Evolutionary conservation across 2,888 invertebrate genomes (phyloP).

Genomic region (Operophtera brumata): DNA sequence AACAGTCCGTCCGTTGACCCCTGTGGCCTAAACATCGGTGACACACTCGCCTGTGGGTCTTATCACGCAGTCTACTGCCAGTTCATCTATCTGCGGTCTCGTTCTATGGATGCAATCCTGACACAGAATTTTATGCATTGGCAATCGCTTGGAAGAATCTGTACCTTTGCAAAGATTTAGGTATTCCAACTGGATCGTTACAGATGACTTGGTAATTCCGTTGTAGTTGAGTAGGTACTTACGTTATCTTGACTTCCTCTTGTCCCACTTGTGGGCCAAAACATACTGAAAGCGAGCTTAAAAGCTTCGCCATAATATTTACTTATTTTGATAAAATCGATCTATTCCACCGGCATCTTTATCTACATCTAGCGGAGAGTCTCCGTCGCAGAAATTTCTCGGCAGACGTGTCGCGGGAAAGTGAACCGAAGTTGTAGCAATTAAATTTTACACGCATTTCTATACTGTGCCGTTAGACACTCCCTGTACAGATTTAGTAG

Average conservation of each 20-base stretch:
- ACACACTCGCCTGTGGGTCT: slow-evolving; percentile 10
- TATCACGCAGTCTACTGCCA: neutral
- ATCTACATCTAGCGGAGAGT: neutral
- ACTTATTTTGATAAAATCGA: slow-evolving; percentile 16
- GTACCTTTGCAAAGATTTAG: no score
- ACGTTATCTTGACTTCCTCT: no score
- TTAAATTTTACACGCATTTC: slow-evolving; percentile 32
- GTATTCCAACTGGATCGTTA: no score
- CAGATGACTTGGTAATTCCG: no score
- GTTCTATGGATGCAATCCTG: no score
- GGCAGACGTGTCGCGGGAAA: slow-evolving; percentile 27
- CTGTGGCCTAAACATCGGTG: slow-evolving; percentile 27
- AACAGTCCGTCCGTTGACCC: slow-evolving; percentile 30
- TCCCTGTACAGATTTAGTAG: slow-evolving; percentile 1
- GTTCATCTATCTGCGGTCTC: no score
- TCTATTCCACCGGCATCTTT: slow-evolving; percentile 20
- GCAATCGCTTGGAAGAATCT: no score
- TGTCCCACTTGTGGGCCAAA: neutral
- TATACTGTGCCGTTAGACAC: slow-evolving; percentile 15
- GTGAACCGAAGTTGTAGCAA: slow-evolving; percentile 30
- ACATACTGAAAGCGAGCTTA: slow-evolving; percentile 9
- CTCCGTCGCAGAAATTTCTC: slow-evolving; percentile 9
- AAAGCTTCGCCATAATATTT: slow-evolving; percentile 10
- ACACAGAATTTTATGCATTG: no score
- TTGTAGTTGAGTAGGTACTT: no score